These are phyloP conservation scores for Thunnus albacares DNA, from an alignment of 2,797 vertebrate species.

Conservation along the genomic window DNA sequence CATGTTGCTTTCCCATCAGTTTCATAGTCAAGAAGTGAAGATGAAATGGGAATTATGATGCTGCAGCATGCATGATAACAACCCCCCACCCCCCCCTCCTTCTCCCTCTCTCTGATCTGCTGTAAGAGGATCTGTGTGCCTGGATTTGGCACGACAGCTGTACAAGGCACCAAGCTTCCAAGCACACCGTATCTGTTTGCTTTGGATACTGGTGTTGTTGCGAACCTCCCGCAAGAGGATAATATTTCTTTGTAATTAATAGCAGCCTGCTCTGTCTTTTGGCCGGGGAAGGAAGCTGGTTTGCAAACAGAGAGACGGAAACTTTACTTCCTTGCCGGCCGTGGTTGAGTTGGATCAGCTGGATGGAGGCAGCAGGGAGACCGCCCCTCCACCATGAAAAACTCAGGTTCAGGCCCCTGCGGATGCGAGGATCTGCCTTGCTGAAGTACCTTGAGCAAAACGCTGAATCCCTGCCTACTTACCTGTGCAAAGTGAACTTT, in stretches of 20 bases:
- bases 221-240: slow-evolving; percentile 74
- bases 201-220: slow-evolving; percentile 80
- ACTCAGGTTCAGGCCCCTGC: slow-evolving; percentile 17
- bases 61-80: slow-evolving; percentile 68
- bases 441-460: slow-evolving; percentile 22
- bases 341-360: slow-evolving; percentile 63
- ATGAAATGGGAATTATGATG: slow-evolving; percentile 64
- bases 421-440: slow-evolving; percentile 7
- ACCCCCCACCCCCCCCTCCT: slow-evolving; percentile 8
- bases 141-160: slow-evolving; percentile 78
- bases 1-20: slow-evolving; percentile 9
- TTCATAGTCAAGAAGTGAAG: slow-evolving; percentile 28
- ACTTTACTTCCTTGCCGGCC: slow-evolving; percentile 63
- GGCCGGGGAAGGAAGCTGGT: slow-evolving; percentile 61
- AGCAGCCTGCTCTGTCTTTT: slow-evolving; percentile 72
- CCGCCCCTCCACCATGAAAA: slow-evolving; percentile 7
- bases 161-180: slow-evolving; percentile 77
- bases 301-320: slow-evolving; percentile 68
- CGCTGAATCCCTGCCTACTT: slow-evolving; percentile 2
- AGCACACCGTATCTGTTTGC: slow-evolving; percentile 79
- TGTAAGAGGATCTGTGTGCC: slow-evolving; percentile 78
- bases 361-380: slow-evolving; percentile 51
- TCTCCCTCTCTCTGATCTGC: slow-evolving; percentile 71
- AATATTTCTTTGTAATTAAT: slow-evolving; percentile 82
- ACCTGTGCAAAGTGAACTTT: slow-evolving; percentile 11